Conservation (phyloP, 2,888 invertebrate genomes). For the Aspidapion aeneum region DNA sequence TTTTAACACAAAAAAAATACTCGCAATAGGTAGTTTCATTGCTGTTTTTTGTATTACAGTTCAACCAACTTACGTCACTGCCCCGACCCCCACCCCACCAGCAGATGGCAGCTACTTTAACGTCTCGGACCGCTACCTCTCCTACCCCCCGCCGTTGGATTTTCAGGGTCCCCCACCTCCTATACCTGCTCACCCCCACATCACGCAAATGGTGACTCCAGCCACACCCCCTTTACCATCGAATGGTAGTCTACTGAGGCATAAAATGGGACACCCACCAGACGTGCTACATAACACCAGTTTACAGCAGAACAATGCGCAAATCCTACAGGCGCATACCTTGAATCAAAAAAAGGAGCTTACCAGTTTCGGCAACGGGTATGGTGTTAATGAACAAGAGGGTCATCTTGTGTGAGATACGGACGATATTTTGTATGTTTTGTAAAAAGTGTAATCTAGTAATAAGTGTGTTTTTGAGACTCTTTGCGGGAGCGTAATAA, state of each 20-base stretch:
- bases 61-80: conserved; percentile 60
- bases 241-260: conserved; percentile 46
- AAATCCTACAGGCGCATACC: conserved; percentile 48
- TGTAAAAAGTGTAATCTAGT: conserved; percentile 34
- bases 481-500: no score
- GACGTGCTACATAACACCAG: conserved; percentile 49
- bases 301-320: conserved; percentile 38
- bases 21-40: no score
- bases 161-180: conserved; percentile 52
- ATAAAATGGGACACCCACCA: conserved; percentile 42
- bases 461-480: not conserved
- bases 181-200: conserved; percentile 51
- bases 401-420: conserved; percentile 49
- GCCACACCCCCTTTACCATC: conserved; percentile 42
- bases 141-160: conserved; percentile 72
- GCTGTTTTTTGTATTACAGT: conserved; percentile 44
- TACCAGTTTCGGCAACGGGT: conserved; percentile 48
- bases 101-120: conserved; percentile 78
- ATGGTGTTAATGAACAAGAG: conserved; percentile 49
- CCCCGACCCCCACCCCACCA: conserved; percentile 71
- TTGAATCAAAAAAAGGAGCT: conserved; percentile 46
- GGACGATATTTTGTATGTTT: conserved; percentile 43
- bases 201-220: conserved; percentile 49
- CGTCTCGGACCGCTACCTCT: conserved; percentile 77
- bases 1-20: conserved; percentile 4